phyloP scores from a whole-genome alignment of 23 tunicate genomes.

The Pegea sp. region DNA sequence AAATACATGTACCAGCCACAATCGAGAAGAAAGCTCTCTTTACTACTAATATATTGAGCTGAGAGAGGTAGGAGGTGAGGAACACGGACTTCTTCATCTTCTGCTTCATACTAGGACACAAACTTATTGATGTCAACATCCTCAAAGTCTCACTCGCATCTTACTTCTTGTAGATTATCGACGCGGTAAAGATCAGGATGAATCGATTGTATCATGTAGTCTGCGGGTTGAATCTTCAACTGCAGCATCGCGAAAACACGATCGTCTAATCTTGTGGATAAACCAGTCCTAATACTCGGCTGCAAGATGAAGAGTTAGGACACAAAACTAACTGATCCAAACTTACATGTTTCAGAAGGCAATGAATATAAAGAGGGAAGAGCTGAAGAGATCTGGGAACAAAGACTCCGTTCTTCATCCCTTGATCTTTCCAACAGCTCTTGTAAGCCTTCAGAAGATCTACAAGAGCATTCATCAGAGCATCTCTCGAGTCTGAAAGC shows the following conservation, averaged over 20 bases:
- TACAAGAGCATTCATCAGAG: conserved; percentile 67
- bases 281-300: conserved; percentile 52
- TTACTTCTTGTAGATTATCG: conserved; percentile 66
- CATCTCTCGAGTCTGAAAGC: conserved; percentile 72
- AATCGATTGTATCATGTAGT: conserved; percentile 28
- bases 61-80: conserved; percentile 57
- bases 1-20: conserved; percentile 76
- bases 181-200: conserved; percentile 92
- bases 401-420: conserved; percentile 19
- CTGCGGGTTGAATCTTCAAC: conserved; percentile 65
- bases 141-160: no score
- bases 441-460: conserved; percentile 71
- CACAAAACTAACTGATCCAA: background rate
- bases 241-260: conserved; percentile 81
- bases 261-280: conserved; percentile 65
- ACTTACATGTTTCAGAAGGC: conserved; percentile 86
- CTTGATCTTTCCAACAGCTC: conserved; percentile 22
- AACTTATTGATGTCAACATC: no score
- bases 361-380: conserved; percentile 60
- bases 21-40: conserved; percentile 57
- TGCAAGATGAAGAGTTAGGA: conserved; percentile 2
- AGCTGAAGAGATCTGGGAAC: conserved; percentile 49
- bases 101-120: no score
- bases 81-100: conserved; percentile 39
- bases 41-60: conserved; percentile 43